These are phyloP conservation scores for Leuctra nigra DNA, from an alignment of 2,888 invertebrate species.

Conservation along the genomic window DNA sequence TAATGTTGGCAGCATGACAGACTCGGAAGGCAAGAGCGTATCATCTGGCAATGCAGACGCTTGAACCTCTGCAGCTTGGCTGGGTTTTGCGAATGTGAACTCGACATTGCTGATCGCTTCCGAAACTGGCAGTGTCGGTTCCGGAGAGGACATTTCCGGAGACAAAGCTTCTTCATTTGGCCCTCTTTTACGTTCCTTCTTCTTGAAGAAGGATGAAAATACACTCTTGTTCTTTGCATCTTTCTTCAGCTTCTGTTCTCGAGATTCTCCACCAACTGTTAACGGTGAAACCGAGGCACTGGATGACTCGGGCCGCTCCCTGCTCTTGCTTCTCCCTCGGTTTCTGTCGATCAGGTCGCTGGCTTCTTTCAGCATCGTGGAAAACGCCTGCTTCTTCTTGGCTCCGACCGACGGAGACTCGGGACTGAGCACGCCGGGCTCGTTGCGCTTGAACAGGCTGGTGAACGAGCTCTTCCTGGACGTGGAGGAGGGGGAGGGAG, in stretches of 20 bases:
- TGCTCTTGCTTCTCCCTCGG: slow-evolving; percentile 59
- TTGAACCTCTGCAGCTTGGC: slow-evolving; percentile 30
- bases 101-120: slow-evolving; percentile 46
- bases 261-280: slow-evolving; percentile 21
- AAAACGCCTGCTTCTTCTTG: slow-evolving; percentile 33
- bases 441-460: slow-evolving; percentile 69
- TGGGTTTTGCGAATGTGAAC: slow-evolving; percentile 39
- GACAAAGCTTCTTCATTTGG: slow-evolving; percentile 24
- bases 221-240: slow-evolving; percentile 39
- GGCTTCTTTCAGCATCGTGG: slow-evolving; percentile 39
- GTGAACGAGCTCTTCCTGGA: slow-evolving; percentile 77
- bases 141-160: slow-evolving; percentile 13
- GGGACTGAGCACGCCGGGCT: slow-evolving; percentile 52
- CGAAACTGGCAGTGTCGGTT: slow-evolving; percentile 31
- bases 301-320: slow-evolving; percentile 44
- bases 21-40: slow-evolving; percentile 27
- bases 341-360: slow-evolving; percentile 38
- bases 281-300: background rate
- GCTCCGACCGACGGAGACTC: slow-evolving; percentile 50
- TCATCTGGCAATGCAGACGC: slow-evolving; percentile 13
- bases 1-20: slow-evolving; percentile 27
- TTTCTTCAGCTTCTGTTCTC: slow-evolving; percentile 33
- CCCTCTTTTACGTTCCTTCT: slow-evolving; percentile 31
- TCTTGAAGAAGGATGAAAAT: slow-evolving; percentile 38
- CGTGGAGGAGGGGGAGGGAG: slow-evolving; percentile 63